These are phyloP conservation scores for Orius insidiosus DNA, from an alignment of 1,140 invertebrate genomes.

Conservation along the genomic window DNA sequence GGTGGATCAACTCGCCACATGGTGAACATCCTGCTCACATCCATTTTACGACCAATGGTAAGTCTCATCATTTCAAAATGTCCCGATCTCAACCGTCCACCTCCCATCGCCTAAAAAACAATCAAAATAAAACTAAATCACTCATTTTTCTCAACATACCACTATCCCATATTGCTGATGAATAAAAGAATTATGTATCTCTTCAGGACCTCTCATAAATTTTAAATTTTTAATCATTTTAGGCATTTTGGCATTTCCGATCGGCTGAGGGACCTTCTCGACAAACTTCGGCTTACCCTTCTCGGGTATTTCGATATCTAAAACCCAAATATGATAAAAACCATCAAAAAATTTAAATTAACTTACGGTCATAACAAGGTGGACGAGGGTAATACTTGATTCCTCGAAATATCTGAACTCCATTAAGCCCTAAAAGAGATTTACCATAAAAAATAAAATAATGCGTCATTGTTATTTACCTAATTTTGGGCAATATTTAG, in stretches of 20 bases:
- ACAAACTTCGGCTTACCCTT: conserved; percentile 44
- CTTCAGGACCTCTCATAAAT: conserved; percentile 79
- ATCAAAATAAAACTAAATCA: conserved; percentile 8
- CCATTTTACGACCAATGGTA: conserved; percentile 54
- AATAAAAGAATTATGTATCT: conserved; percentile 61
- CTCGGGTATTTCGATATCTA: conserved; percentile 43
- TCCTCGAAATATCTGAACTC: no score
- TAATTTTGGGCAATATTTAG: no score
- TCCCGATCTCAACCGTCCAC: conserved; percentile 57
- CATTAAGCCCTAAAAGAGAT: no score
- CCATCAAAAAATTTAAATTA: no score
- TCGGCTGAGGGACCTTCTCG: conserved; percentile 53
- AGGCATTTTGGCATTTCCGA: conserved; percentile 42
- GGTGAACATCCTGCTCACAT: conserved; percentile 72
- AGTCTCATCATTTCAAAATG: conserved; percentile 83
- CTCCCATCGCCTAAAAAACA: conserved; percentile 49
- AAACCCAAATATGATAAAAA: conserved; percentile 8
- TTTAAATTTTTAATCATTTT: conserved; percentile 67
- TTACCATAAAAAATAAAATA: no score
- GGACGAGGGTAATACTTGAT: no score
- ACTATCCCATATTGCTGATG: conserved; percentile 84
- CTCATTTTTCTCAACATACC: conserved; percentile 41
- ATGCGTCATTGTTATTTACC: no score
- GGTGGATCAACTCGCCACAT: conserved; percentile 86
- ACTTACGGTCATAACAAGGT: no score